Percentiles rank a stretch among this genome's conserved stretches.
These are phyloP conservation scores for Mus musculus DNA, from an alignment of 2,113 vertebrate species.

Conservation along the genomic window DNA sequence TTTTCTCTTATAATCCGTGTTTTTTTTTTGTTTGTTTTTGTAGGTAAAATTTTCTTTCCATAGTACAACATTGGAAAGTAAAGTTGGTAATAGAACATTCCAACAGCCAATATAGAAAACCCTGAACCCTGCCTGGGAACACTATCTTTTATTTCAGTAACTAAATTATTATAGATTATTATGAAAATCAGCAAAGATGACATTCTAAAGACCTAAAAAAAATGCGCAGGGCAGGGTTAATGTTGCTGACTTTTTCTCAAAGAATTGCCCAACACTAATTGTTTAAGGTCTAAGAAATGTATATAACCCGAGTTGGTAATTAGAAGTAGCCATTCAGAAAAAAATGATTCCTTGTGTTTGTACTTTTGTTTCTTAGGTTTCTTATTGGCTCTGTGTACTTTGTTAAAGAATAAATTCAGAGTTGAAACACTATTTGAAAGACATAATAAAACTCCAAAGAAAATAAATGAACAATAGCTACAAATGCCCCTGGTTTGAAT, in stretches of 20 bases:
- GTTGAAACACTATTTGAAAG: constrained; percentile 26
- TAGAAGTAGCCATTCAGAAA: constrained; percentile 17
- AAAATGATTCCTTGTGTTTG: background rate
- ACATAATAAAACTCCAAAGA: constrained; percentile 39
- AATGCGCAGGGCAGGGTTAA: background rate
- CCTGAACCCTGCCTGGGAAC: constrained; percentile 3
- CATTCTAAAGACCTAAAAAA: constrained; percentile 19
- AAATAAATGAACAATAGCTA: constrained; percentile 10
- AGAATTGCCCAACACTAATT: background rate
- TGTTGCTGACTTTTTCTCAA: constrained; percentile 6
- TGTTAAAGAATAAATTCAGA: constrained; percentile 44
- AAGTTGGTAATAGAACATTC: constrained; percentile 17
- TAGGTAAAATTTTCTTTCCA: constrained; percentile 42
- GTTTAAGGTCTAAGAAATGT: constrained; percentile 34
- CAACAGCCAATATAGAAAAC: constrained; percentile 51
- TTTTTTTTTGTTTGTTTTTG: constrained; percentile 21
- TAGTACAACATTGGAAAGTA: background rate
- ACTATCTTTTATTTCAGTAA: constrained; percentile 32
- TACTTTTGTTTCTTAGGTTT: background rate
- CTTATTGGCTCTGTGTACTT: constrained; percentile 1
- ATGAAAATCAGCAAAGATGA: constrained; percentile 38
- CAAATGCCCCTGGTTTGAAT: background rate
- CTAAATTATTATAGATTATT: constrained; percentile 36
- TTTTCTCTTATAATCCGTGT: background rate
- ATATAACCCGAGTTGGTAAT: constrained; percentile 17